These are phyloP conservation scores for Limonius californicus DNA, from an alignment of 1,140 invertebrate species.

Conservation along the genomic window DNA sequence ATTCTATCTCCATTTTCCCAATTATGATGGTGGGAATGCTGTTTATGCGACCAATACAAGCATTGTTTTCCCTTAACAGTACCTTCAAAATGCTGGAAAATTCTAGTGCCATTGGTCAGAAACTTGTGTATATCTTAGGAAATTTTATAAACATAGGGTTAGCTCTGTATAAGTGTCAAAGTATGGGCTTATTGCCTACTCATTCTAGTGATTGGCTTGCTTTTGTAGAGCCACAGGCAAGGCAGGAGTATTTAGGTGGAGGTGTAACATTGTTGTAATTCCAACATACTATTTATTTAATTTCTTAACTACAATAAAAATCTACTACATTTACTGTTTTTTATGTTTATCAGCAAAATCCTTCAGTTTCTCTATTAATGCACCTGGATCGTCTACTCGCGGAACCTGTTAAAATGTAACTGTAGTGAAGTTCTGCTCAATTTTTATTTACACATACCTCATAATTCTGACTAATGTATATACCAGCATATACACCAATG, in stretches of 20 bases:
- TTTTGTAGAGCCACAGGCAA: slow-evolving; percentile 88
- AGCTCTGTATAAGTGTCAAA: slow-evolving; percentile 97
- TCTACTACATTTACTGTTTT: slow-evolving; percentile 50
- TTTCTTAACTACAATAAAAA: not conserved
- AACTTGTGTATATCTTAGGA: slow-evolving; percentile 92
- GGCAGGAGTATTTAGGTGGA: slow-evolving; percentile 84
- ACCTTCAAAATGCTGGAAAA: slow-evolving; percentile 97
- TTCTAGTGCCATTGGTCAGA: slow-evolving; percentile 85
- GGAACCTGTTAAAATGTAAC: slow-evolving; percentile 63
- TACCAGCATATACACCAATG: slow-evolving; percentile 71
- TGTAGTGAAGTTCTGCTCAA: slow-evolving; percentile 16
- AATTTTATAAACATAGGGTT: slow-evolving; percentile 90
- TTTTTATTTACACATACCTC: slow-evolving; percentile 54
- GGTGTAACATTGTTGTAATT: slow-evolving; percentile 66
- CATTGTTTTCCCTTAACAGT: slow-evolving; percentile 83
- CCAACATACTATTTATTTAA: not conserved
- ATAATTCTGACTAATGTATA: slow-evolving; percentile 80
- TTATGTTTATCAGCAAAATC: slow-evolving; percentile 63
- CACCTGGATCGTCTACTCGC: slow-evolving; percentile 72
- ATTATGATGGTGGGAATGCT: slow-evolving; percentile 99
- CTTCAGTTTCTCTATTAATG: slow-evolving; percentile 64
- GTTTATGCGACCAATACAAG: slow-evolving; percentile 92
- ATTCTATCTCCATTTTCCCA: slow-evolving; percentile 98
- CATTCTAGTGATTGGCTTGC: slow-evolving; percentile 98
- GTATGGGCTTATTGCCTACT: slow-evolving; percentile 96